phyloP scores from a whole-genome alignment of 1,140 invertebrate genomes.

The Drosophila persimilis region DNA sequence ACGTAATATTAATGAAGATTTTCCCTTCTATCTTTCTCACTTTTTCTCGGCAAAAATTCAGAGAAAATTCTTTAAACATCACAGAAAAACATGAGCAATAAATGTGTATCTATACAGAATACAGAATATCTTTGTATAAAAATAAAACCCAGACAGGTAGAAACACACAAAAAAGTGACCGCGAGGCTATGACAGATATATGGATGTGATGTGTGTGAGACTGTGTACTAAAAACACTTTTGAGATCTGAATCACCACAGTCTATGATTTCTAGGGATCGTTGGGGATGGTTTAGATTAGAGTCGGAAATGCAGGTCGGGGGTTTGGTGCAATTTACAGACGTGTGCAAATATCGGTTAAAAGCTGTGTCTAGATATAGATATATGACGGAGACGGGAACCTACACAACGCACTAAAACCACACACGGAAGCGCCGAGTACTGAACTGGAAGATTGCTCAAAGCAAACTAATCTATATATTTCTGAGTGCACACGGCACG shows the following conservation, averaged over 20 bases:
- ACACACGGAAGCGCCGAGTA: slow-evolving; percentile 69
- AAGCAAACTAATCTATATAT: slow-evolving; percentile 82
- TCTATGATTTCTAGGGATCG: background rate
- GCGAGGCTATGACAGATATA: slow-evolving; percentile 54
- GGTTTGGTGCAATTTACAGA: slow-evolving; percentile 6
- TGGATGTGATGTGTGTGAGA: slow-evolving; percentile 14
- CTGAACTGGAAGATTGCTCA: slow-evolving; percentile 82
- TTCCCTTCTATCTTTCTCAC: slow-evolving; percentile 36
- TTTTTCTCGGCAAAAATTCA: slow-evolving; percentile 42
- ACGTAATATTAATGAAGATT: slow-evolving; percentile 48
- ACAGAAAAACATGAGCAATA: slow-evolving; percentile 62
- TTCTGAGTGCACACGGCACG: slow-evolving; percentile 78
- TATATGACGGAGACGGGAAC: slow-evolving; percentile 34
- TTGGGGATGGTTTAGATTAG: slow-evolving; percentile 14
- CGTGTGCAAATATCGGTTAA: slow-evolving; percentile 50
- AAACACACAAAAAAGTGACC: slow-evolving; percentile 61
- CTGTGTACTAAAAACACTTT: slow-evolving; percentile 25
- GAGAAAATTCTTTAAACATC: slow-evolving; percentile 26
- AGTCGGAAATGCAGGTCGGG: slow-evolving; percentile 12
- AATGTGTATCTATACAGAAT: slow-evolving; percentile 67
- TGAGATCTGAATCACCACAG: slow-evolving; percentile 40
- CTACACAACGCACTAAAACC: slow-evolving; percentile 71
- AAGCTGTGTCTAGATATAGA: slow-evolving; percentile 19
- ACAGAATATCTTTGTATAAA: slow-evolving; percentile 46
- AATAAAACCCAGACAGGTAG: slow-evolving; percentile 73